These are phyloP conservation scores for Lophochroa leadbeateri DNA, from an alignment of 2,113 vertebrate genomes.

Conservation along the genomic window DNA sequence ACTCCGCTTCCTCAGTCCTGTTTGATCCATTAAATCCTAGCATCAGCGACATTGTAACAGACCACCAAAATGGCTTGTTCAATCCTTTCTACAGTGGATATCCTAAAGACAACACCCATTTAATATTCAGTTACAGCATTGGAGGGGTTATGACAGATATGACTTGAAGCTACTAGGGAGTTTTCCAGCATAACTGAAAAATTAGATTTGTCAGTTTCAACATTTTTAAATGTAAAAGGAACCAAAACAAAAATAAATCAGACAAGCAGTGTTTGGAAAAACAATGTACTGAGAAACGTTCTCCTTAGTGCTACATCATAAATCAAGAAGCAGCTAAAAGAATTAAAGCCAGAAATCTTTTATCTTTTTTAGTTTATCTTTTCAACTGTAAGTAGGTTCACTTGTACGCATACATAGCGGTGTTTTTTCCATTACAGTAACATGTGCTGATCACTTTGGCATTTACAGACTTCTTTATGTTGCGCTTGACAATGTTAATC, in stretches of 20 bases:
- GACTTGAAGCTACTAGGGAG: not conserved
- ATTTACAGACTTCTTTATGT: not conserved
- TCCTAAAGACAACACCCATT: not conserved
- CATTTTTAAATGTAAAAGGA: not conserved
- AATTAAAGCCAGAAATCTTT: not conserved
- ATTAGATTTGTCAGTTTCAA: not conserved
- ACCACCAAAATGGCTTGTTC: not conserved
- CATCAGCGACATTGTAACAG: not conserved
- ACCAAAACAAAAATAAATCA: not conserved
- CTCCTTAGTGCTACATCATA: not conserved
- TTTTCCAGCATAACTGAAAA: not conserved
- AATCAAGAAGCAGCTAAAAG: not conserved
- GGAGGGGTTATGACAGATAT: not conserved
- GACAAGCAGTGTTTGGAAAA: not conserved
- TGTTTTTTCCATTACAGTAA: not conserved
- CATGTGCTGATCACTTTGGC: not conserved
- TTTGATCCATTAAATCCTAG: not conserved
- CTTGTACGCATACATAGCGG: not conserved
- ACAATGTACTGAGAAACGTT: not conserved
- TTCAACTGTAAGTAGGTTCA: not conserved
- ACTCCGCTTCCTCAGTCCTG: not conserved
- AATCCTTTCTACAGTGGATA: not conserved
- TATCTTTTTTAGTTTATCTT: not conserved
- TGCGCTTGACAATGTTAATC: not conserved
- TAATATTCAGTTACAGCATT: not conserved